phyloP scores from a whole-genome alignment of 35 echinoderm and acorn worm species.

The Acanthaster planci region DNA sequence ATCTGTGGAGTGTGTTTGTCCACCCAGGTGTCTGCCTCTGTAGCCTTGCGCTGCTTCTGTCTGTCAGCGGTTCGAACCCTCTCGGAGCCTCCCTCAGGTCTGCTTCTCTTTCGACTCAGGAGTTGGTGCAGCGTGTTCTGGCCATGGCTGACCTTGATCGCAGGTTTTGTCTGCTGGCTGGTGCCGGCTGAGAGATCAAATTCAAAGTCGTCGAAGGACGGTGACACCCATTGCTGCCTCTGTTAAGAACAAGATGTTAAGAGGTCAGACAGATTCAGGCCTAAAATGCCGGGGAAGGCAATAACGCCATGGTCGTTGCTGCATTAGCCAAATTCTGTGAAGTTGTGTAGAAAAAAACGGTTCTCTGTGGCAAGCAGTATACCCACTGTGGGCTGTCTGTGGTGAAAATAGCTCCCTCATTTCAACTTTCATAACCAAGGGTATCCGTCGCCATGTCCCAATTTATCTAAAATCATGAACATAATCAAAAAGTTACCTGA shows the following conservation, averaged over 20 bases:
- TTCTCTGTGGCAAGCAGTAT: no score
- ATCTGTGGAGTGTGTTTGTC: constrained; percentile 71
- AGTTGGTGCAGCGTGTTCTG: constrained; percentile 4
- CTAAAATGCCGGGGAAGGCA: no score
- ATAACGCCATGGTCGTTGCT: no score
- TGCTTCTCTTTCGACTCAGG: constrained; percentile 4
- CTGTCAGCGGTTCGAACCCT: constrained; percentile 11
- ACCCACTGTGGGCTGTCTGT: no score
- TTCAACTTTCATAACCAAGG: no score
- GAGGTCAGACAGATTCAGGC: neutral
- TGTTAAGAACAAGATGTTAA: constrained; percentile 9
- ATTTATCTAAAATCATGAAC: no score
- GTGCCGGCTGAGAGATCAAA: constrained; percentile 7
- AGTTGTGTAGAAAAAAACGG: no score
- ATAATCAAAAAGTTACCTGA: no score
- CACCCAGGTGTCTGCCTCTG: constrained; percentile 66
- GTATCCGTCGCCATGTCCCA: no score
- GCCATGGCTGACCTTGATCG: constrained; percentile 21
- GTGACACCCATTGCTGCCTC: constrained; percentile 64
- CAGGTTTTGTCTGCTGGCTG: constrained; percentile 34
- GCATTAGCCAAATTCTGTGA: no score
- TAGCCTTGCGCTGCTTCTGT: constrained; percentile 27
- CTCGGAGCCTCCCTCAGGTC: neutral
- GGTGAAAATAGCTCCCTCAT: no score
- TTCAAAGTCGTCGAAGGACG: constrained; percentile 77